A percentile compares a stretch with the other conserved stretches of the same genome.
Evolutionary conservation across 92 coral and sea anemone species (phyloP).

Genomic region (Plumapathes pennacea): DNA sequence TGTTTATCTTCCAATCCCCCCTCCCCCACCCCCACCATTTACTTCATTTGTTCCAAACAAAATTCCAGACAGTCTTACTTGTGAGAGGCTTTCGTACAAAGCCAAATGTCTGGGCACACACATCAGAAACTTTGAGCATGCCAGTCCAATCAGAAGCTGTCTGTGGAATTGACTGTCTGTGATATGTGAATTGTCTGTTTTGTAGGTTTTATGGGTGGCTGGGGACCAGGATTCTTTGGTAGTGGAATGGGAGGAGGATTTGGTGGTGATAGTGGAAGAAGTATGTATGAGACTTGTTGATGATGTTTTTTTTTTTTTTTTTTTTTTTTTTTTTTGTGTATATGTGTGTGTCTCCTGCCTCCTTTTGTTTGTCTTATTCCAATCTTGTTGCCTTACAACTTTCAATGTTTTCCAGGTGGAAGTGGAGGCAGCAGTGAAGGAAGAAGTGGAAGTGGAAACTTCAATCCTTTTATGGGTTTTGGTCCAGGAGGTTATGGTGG

Average conservation of each 20-base stretch:
- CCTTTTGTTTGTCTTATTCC: too few species aligned
- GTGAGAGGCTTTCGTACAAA: too few species aligned
- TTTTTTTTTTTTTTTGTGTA: neutral
- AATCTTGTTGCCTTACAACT: conserved; percentile 1
- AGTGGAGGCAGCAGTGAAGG: conserved; percentile 45
- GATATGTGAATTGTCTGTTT: neutral
- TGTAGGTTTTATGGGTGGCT: conserved; percentile 29
- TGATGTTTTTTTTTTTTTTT: neutral
- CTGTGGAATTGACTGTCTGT: too few species aligned
- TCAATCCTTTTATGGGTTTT: conserved; percentile 51
- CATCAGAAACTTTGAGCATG: too few species aligned
- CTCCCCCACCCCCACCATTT: too few species aligned
- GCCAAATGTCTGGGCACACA: too few species aligned
- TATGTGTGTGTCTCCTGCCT: neutral
- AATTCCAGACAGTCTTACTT: too few species aligned
- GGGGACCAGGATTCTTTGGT: conserved; percentile 55
- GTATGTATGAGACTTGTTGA: too few species aligned
- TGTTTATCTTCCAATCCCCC: too few species aligned
- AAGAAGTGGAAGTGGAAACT: conserved; percentile 35
- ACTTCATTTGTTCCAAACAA: too few species aligned
- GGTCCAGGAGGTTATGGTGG: conserved; percentile 74
- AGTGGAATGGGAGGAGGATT: conserved; percentile 27
- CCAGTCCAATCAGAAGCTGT: too few species aligned
- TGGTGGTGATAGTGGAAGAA: conserved; percentile 13
- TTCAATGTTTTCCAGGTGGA: conserved; percentile 31